These are phyloP conservation scores for Nesogale talazaci DNA, from an alignment of 2,113 vertebrate genomes.

Conservation along the genomic window DNA sequence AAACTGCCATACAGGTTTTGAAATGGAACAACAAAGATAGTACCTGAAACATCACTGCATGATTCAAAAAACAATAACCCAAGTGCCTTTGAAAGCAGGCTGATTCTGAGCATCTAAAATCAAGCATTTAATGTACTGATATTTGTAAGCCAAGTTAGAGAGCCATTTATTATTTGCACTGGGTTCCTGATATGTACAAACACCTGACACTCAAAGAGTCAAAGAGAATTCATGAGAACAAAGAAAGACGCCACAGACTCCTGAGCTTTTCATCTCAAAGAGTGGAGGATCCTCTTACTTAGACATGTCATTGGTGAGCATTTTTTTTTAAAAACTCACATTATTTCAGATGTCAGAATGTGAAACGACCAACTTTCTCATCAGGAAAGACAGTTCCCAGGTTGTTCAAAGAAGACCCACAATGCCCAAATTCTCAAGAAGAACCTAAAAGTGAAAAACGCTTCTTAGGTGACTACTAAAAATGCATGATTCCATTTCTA, in stretches of 20 bases:
- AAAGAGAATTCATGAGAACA: constrained; percentile 32
- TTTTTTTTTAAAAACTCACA: constrained; percentile 24
- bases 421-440: constrained; percentile 22
- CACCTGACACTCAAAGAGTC: not conserved
- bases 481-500: constrained; percentile 60
- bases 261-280: constrained; percentile 58
- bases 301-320: constrained; percentile 37
- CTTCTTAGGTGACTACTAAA: constrained; percentile 71
- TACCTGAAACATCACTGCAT: not conserved
- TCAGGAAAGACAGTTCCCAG: constrained; percentile 57
- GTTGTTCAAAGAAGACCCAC: constrained; percentile 47
- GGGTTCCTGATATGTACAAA: constrained; percentile 45
- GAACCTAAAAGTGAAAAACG: constrained; percentile 21
- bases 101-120: not conserved
- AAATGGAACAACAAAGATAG: not conserved
- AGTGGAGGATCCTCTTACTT: constrained; percentile 58
- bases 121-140: not conserved
- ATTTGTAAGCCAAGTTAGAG: not conserved
- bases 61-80: not conserved
- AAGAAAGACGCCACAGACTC: constrained; percentile 43
- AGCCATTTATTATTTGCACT: constrained; percentile 16
- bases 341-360: constrained; percentile 70
- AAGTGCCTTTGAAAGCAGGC: not conserved
- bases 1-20: not conserved
- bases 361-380: constrained; percentile 73